Evolutionary conservation across 2,113 vertebrate genomes (phyloP).

Genomic region (Ascaphus truei): DNA sequence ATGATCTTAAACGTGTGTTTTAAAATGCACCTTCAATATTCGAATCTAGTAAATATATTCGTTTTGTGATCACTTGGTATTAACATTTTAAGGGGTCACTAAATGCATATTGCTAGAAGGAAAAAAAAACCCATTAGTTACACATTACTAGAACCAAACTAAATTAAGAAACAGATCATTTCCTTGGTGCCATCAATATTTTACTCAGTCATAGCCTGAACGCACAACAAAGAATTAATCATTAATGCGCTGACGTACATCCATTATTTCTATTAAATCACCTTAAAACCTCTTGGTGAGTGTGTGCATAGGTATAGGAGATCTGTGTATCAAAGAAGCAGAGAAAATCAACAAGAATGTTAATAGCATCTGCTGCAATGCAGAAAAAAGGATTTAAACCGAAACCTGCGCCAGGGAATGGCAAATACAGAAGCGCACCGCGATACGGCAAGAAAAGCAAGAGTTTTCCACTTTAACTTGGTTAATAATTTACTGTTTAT

Average conservation of each 20-base stretch:
- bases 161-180: conserved; percentile 62
- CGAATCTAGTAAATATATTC: conserved; percentile 40
- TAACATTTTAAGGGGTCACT: conserved; percentile 55
- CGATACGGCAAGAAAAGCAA: too few relatives aligned
- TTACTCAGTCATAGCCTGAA: conserved; percentile 52
- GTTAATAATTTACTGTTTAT: too few relatives aligned
- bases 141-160: conserved; percentile 63
- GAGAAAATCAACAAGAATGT: conserved; percentile 35
- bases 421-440: neutral
- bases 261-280: conserved; percentile 60
- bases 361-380: neutral
- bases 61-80: conserved; percentile 46
- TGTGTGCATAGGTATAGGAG: conserved; percentile 45
- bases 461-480: too few relatives aligned
- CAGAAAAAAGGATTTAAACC: neutral
- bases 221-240: conserved; percentile 53
- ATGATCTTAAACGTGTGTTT: conserved; percentile 12
- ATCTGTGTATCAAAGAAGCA: conserved; percentile 44
- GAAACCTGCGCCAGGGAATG: neutral
- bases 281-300: conserved; percentile 50
- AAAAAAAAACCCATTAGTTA: conserved; percentile 58
- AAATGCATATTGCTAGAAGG: conserved; percentile 53
- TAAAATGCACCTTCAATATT: conserved; percentile 30
- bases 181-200: conserved; percentile 58
- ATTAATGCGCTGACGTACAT: conserved; percentile 52